A percentile compares a stretch with the other conserved stretches of the same genome.
phyloP scores from a whole-genome alignment of 2,797 vertebrate genomes.

The Synanceia verrucosa region DNA sequence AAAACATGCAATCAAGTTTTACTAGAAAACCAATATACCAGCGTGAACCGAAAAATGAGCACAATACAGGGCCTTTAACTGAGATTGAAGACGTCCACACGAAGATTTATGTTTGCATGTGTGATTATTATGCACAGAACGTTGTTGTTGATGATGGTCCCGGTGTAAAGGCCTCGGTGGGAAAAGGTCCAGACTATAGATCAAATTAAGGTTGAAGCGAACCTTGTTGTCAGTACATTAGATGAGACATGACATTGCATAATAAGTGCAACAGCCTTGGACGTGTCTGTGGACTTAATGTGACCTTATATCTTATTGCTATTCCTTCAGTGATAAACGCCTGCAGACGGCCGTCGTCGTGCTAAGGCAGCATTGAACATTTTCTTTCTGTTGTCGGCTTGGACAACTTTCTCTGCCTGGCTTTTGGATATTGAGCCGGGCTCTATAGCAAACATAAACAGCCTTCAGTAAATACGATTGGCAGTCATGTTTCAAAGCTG shows the following conservation, averaged over 20 bases:
- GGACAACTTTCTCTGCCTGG: slow-evolving; percentile 42
- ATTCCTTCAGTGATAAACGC: slow-evolving; percentile 45
- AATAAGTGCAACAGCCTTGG: slow-evolving; percentile 10
- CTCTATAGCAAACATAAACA: slow-evolving; percentile 74
- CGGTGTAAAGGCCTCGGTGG: neutral
- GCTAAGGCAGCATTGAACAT: slow-evolving; percentile 61
- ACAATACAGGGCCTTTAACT: too few species aligned
- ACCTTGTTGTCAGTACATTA: neutral
- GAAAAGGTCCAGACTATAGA: neutral
- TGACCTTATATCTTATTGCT: slow-evolving; percentile 42
- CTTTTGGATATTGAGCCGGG: slow-evolving; percentile 78
- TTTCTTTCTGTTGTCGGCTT: slow-evolving; percentile 33
- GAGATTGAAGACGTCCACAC: neutral
- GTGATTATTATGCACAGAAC: neutral
- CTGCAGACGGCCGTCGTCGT: slow-evolving; percentile 52
- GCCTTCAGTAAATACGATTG: slow-evolving; percentile 84
- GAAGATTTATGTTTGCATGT: neutral
- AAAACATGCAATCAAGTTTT: too few species aligned
- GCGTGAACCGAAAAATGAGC: too few species aligned
- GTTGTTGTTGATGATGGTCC: neutral
- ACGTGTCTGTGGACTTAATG: slow-evolving; percentile 11
- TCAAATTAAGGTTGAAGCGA: slow-evolving; percentile 4
- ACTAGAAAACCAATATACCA: too few species aligned
- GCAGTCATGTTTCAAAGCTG: slow-evolving; percentile 84
- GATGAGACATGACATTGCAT: slow-evolving; percentile 1